phyloP scores from a whole-genome alignment of 2,797 vertebrate genomes.

The Prunella strophiata region DNA sequence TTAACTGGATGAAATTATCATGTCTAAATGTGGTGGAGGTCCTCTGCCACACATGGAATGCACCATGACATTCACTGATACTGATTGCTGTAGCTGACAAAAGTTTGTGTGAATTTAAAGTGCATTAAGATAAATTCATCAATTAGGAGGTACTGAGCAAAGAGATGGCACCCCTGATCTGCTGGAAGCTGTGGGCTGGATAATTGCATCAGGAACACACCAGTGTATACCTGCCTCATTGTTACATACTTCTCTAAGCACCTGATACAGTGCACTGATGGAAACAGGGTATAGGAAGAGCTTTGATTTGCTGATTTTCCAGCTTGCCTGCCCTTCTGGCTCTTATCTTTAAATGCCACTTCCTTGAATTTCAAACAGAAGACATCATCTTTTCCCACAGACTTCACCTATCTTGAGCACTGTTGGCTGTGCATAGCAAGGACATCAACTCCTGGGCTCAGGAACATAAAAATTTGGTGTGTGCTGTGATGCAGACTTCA shows the following conservation, averaged over 20 bases:
- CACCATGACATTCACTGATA: not conserved
- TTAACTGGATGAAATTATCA: not conserved
- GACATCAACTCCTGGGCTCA: not conserved
- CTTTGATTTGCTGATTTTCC: not conserved
- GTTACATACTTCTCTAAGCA: not conserved
- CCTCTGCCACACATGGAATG: not conserved
- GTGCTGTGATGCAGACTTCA: not conserved
- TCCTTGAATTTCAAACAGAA: not conserved
- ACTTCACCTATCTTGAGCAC: not conserved
- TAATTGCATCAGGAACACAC: not conserved
- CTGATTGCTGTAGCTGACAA: not conserved
- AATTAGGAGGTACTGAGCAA: not conserved
- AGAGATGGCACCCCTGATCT: not conserved
- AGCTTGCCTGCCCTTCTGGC: not conserved
- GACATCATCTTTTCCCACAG: not conserved
- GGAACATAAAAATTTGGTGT: not conserved
- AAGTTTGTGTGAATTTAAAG: not conserved
- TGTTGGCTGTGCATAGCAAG: fast-evolving
- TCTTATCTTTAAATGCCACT: not conserved
- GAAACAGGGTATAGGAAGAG: not conserved
- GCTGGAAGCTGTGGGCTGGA: too few species aligned
- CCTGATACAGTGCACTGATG: not conserved
- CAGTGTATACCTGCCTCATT: not conserved
- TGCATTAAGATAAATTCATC: not conserved
- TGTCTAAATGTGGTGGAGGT: not conserved